Percentiles rank a stretch among this genome's conserved stretches.
Conservation (phyloP, 2,888 invertebrate genomes). For the Mactromeris polynyma region DNA sequence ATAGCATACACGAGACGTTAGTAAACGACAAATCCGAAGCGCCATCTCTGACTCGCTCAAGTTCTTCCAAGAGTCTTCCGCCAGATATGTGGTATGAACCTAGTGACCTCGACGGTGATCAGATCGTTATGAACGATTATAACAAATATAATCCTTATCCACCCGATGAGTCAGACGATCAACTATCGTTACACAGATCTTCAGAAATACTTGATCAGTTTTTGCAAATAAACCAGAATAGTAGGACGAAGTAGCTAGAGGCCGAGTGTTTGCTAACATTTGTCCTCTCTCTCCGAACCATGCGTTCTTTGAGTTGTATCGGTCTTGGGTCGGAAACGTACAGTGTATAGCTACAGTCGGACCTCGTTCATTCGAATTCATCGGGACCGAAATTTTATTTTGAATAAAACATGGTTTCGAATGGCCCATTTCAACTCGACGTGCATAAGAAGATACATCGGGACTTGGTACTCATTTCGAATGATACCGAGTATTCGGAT, state of each 20-base stretch:
- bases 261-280: too few relatives aligned
- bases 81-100: neutral
- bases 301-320: too few relatives aligned
- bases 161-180: neutral
- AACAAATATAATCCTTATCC: neutral
- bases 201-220: neutral
- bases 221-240: neutral
- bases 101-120: neutral
- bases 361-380: too few relatives aligned
- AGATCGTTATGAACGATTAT: neutral
- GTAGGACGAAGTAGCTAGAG: neutral
- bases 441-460: too few relatives aligned
- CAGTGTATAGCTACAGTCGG: too few relatives aligned
- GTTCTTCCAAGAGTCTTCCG: slow-evolving; percentile 4
- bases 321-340: too few relatives aligned
- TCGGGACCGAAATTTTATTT: too few relatives aligned
- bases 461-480: too few relatives aligned
- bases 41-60: neutral
- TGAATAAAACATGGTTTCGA: too few relatives aligned
- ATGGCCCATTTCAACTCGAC: too few relatives aligned
- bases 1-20: neutral
- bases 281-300: too few relatives aligned
- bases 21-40: neutral
- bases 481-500: too few relatives aligned
- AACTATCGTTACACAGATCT: neutral